phyloP scores from a whole-genome alignment of 2,888 invertebrate genomes.

The Polylopha cassiicola region DNA sequence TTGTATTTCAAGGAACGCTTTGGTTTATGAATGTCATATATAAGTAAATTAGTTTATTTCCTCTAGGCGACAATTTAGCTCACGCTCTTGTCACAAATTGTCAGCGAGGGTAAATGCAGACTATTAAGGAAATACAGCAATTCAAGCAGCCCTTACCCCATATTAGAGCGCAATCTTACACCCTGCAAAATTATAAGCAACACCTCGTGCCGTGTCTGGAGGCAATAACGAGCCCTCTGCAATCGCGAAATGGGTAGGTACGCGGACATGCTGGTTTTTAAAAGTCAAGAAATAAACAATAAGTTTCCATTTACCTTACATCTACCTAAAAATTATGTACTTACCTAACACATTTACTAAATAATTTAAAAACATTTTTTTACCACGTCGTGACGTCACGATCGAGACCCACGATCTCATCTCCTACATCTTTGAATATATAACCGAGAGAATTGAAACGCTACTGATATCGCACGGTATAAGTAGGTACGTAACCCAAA shows the following conservation, averaged over 20 bases:
- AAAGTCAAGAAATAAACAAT: constrained; percentile 9
- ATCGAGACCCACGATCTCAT: too few relatives aligned
- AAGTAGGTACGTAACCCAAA: too few relatives aligned
- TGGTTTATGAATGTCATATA: constrained; percentile 60
- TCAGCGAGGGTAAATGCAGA: constrained; percentile 74
- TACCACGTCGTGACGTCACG: too few relatives aligned
- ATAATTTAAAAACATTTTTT: too few relatives aligned
- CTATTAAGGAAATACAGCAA: constrained; percentile 77
- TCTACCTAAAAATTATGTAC: too few relatives aligned
- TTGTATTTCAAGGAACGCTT: constrained; percentile 52
- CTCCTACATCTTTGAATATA: too few relatives aligned
- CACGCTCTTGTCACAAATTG: constrained; percentile 75
- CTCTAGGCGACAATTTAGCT: constrained; percentile 72
- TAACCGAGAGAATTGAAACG: too few relatives aligned
- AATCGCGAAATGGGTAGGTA: neutral
- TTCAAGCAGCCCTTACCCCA: constrained; percentile 72
- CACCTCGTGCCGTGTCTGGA: constrained; percentile 66
- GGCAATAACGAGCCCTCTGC: constrained; percentile 54
- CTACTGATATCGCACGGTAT: too few relatives aligned
- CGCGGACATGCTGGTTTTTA: constrained; percentile 9
- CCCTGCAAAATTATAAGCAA: constrained; percentile 72
- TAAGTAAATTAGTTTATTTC: constrained; percentile 77
- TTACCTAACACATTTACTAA: too few relatives aligned
- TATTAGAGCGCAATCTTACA: constrained; percentile 74
- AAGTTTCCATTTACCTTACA: too few relatives aligned